Percentiles rank a stretch among this genome's conserved stretches.
Evolutionary conservation across 2,888 invertebrate species (phyloP).

Genomic region (Minunthozetes semirufus): DNA sequence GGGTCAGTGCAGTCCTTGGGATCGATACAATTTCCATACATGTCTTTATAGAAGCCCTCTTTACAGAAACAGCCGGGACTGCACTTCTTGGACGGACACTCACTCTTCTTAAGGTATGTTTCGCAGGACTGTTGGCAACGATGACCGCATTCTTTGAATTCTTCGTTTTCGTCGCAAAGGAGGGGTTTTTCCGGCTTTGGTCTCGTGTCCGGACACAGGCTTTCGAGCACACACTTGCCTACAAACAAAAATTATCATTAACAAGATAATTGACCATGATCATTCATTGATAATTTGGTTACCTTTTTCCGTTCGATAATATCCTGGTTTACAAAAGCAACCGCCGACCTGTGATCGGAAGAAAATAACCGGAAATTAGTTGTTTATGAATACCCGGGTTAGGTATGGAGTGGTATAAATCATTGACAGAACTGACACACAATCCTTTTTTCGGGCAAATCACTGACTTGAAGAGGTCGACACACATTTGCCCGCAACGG

Average conservation of each 20-base stretch:
- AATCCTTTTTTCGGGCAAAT: constrained; percentile 1
- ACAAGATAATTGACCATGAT: background rate
- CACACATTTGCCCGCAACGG: background rate
- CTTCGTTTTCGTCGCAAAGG: background rate
- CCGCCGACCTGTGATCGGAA: background rate
- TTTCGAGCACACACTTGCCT: background rate
- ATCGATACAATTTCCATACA: background rate
- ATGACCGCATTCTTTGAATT: background rate
- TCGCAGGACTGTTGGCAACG: background rate
- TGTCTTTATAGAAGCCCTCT: background rate
- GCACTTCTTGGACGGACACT: background rate
- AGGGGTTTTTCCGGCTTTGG: background rate
- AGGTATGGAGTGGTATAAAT: no score
- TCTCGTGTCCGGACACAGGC: background rate
- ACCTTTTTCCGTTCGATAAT: background rate
- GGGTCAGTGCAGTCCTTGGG: background rate
- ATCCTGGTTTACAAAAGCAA: background rate
- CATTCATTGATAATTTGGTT: background rate
- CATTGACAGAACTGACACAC: background rate
- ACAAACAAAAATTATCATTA: no score
- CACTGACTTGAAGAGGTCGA: background rate
- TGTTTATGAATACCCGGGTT: background rate
- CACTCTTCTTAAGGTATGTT: background rate
- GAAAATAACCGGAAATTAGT: background rate
- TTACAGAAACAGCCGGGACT: background rate